phyloP scores from a whole-genome alignment of 2,113 vertebrate genomes.

The Apistogramma diplotaenia region DNA sequence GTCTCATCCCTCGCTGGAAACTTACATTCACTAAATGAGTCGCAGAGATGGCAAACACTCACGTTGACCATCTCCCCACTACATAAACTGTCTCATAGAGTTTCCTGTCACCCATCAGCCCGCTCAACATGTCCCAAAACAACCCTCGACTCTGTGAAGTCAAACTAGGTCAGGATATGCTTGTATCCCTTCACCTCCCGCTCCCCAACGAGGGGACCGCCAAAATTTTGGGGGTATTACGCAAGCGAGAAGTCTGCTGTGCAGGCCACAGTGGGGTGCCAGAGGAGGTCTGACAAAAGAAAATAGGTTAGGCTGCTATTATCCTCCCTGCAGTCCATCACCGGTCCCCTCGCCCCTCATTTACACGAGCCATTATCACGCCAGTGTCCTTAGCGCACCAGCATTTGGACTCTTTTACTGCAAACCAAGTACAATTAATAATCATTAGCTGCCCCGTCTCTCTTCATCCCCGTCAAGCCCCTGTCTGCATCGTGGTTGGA shows the following conservation, averaged over 20 bases:
- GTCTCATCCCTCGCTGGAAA: neutral
- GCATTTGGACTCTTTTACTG: slow-evolving; percentile 84
- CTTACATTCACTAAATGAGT: slow-evolving; percentile 2
- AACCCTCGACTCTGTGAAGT: slow-evolving; percentile 32
- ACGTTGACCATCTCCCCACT: neutral
- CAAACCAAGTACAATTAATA: slow-evolving; percentile 92
- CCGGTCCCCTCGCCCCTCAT: slow-evolving; percentile 22
- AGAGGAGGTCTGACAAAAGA: slow-evolving; percentile 61
- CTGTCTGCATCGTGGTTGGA: slow-evolving; percentile 79
- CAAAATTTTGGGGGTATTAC: slow-evolving; percentile 70
- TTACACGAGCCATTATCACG: slow-evolving; percentile 65
- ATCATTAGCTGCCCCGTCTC: slow-evolving; percentile 96
- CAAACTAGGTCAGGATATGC: slow-evolving; percentile 68
- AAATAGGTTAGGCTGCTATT: slow-evolving; percentile 73
- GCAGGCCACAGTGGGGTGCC: slow-evolving; percentile 51
- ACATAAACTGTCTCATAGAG: neutral
- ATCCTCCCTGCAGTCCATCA: slow-evolving; percentile 52
- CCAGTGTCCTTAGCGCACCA: slow-evolving; percentile 80
- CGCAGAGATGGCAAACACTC: neutral
- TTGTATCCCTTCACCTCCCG: slow-evolving; percentile 18
- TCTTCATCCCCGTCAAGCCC: slow-evolving; percentile 84
- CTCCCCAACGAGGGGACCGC: slow-evolving; percentile 45
- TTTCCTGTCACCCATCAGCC: neutral
- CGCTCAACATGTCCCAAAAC: slow-evolving; percentile 48
- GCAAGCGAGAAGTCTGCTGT: slow-evolving; percentile 67